Evolutionary conservation across 2,888 invertebrate genomes (phyloP).

Genomic region (Drosophila macrospina): DNA sequence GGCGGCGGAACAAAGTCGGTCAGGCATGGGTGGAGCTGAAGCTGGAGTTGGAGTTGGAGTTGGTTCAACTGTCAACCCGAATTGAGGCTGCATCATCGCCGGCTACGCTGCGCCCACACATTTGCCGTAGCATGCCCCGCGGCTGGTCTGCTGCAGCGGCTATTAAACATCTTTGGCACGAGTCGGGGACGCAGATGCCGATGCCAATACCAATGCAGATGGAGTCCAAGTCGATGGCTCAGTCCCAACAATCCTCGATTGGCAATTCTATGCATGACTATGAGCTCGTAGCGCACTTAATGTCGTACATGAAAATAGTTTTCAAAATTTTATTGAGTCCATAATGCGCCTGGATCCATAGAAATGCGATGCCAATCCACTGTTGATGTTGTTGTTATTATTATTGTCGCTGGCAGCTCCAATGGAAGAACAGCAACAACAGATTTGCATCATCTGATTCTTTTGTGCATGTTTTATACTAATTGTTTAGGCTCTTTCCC

Average conservation of each 20-base stretch:
- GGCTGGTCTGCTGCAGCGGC: constrained; percentile 47
- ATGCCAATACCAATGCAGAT: constrained; percentile 16
- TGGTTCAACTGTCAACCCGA: constrained; percentile 74
- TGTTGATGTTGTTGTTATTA: constrained; percentile 1
- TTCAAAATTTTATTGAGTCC: constrained; percentile 62
- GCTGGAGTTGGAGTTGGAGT: constrained; percentile 29
- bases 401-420: too few relatives aligned
- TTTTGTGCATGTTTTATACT: constrained; percentile 60
- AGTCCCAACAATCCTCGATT: too few relatives aligned
- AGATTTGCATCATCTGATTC: constrained; percentile 19
- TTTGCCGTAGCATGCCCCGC: constrained; percentile 47
- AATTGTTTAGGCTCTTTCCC: constrained; percentile 48
- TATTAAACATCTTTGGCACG: constrained; percentile 80
- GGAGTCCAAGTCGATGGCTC: constrained; percentile 21
- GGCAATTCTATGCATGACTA: constrained; percentile 34
- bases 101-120: constrained; percentile 64
- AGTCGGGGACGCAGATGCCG: constrained; percentile 40
- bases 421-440: too few relatives aligned
- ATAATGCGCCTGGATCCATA: constrained; percentile 47
- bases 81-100: constrained; percentile 57
- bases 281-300: constrained; percentile 36
- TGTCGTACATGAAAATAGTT: constrained; percentile 48
- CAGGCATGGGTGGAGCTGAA: constrained; percentile 58
- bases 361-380: constrained; percentile 17
- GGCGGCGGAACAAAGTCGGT: constrained; percentile 54